These are phyloP conservation scores for Caretta caretta DNA, from an alignment of 2,113 vertebrate species.

Conservation along the genomic window DNA sequence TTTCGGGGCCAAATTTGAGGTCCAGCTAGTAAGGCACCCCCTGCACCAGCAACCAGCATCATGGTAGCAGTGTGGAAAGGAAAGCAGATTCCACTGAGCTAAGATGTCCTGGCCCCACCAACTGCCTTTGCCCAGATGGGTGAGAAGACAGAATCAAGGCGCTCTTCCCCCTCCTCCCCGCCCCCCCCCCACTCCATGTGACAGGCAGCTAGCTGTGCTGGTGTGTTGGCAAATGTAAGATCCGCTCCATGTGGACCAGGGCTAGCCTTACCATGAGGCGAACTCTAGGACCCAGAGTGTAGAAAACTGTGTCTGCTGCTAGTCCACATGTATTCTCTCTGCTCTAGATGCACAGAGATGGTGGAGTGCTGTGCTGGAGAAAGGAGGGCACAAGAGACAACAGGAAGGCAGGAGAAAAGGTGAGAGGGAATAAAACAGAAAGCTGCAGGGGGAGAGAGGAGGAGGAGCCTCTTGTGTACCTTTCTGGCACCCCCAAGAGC, in stretches of 20 bases:
- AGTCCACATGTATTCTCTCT: too few relatives aligned
- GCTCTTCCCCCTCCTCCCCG: not conserved
- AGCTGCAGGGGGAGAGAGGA: too few relatives aligned
- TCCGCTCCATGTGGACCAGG: not conserved
- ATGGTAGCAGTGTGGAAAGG: not conserved
- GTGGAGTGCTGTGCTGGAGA: too few relatives aligned
- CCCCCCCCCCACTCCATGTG: rapidly evolving
- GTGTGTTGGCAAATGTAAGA: rapidly evolving
- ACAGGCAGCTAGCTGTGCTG: not conserved
- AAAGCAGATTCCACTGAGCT: not conserved
- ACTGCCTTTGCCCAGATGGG: not conserved
- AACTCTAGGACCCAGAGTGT: too few relatives aligned
- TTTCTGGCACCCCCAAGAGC: too few relatives aligned
- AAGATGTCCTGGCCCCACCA: not conserved
- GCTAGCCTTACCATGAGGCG: too few relatives aligned
- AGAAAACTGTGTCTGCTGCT: too few relatives aligned
- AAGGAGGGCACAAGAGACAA: too few relatives aligned
- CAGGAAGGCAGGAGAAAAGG: too few relatives aligned
- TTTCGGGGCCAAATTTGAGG: not conserved
- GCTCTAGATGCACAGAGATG: too few relatives aligned
- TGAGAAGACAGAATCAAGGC: not conserved
- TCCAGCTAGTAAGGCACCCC: not conserved
- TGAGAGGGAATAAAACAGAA: too few relatives aligned
- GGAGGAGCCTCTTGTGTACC: too few relatives aligned
- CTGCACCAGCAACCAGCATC: not conserved